Evolutionary conservation across 2,113 vertebrate genomes (phyloP).

Genomic region (Artemisiospiza belli): DNA sequence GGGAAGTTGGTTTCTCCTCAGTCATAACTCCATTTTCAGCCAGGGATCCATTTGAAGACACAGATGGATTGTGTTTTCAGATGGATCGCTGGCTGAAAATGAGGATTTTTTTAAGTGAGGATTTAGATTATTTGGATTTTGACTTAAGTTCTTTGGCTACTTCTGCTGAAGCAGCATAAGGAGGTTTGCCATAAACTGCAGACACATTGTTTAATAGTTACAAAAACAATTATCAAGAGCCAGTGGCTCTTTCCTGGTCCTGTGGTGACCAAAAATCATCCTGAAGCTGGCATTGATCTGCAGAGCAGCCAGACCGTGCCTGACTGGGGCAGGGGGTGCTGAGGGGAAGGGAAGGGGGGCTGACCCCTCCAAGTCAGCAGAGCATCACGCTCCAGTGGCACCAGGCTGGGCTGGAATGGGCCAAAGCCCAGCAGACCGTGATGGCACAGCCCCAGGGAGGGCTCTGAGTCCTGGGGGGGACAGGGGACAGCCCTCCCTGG

Average conservation of each 20-base stretch:
- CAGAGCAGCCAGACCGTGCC: accelerated
- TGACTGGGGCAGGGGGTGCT: neutral
- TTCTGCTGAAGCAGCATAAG: constrained; percentile 84
- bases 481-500: accelerated
- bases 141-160: constrained; percentile 87
- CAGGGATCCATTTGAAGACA: constrained; percentile 81
- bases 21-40: constrained; percentile 85
- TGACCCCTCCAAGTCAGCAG: neutral
- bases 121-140: constrained; percentile 81
- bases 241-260: neutral
- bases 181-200: constrained; percentile 75
- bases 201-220: neutral
- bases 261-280: accelerated
- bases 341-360: accelerated
- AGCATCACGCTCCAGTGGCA: neutral
- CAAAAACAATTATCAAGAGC: neutral
- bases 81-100: too few species aligned
- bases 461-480: accelerated
- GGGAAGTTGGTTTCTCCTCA: constrained; percentile 82
- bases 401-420: neutral
- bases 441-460: neutral
- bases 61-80: neutral
- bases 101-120: constrained; percentile 42
- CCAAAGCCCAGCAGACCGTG: constrained; percentile 36
- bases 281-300: constrained; percentile 11